Evolutionary conservation across 2,113 vertebrate species (phyloP), one percentile per base, ranked within the genome.

Genomic region (Sorex araneus): DNA sequence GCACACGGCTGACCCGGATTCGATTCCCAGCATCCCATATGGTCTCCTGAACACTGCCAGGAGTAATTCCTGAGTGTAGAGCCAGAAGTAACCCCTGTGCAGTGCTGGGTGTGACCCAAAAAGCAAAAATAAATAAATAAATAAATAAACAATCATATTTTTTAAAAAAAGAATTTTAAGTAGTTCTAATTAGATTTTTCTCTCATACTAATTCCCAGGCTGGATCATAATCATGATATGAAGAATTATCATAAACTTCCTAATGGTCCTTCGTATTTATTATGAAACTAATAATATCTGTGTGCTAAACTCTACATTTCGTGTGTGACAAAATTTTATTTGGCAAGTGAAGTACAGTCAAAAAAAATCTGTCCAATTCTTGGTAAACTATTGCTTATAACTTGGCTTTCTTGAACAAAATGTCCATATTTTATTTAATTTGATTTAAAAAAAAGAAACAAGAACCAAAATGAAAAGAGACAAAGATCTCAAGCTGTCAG

Each of bases 401-500:
- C 84, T 92, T 95, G 87, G 60, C 74, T 96, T 95, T 91, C 69
- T 54, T 82, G 23, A 92, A 67, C 21, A 92, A 95, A 94, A 81
- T 87, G 60, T 89, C 95, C 91, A 76, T 77, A 83, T 92, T 94
- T 94, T 78, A 93, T 92, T 93, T 95, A 91, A 92, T 79, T 82
- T 94, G 50, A 28, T 63, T 81, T 88, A 8, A 66, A 32, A 86
- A 84, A 63, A 90, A 80, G 30, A 50, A 90, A 84, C 54, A 45
- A 78, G 92, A 94, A 84, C 30, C 73, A 91, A 90, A 96, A 91
- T 43, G 76, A 91, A 92, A 92, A 94, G 87, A 95, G 92, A 90
- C 80, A 95, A 86, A 95, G 87, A 94, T 93, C 79, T 95, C 91
- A 96, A 96, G 95, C 89, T 95, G 94, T 97, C 83, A 43, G 74